phyloP scores from a whole-genome alignment of 37 sponge, comb jelly and placozoan species.

The Oopsacas minuta region DNA sequence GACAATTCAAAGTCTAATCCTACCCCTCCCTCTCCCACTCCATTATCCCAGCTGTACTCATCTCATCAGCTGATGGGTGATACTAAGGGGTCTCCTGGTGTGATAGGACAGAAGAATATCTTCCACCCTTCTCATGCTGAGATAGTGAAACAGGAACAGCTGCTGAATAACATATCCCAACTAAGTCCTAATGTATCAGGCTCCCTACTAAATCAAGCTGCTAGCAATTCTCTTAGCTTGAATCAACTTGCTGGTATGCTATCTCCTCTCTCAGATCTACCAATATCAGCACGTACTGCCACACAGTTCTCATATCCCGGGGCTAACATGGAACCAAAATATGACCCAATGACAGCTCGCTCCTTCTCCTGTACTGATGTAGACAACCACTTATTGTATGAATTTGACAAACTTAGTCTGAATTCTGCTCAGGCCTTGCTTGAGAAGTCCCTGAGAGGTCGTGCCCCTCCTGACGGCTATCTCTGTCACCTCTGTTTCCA shows the following conservation, averaged over 20 bases:
- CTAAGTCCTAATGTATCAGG: background rate
- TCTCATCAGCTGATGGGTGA: background rate
- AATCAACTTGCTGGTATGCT: background rate
- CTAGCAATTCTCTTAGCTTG: background rate
- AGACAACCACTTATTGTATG: conserved; percentile 9
- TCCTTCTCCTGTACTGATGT: conserved; percentile 7
- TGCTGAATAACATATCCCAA: background rate
- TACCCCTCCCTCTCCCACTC: background rate
- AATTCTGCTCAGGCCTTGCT: background rate
- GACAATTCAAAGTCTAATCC: background rate
- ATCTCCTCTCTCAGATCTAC: background rate
- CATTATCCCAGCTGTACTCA: background rate
- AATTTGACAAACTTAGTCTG: background rate
- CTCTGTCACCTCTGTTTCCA: conserved; percentile 32
- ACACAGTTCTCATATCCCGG: conserved; percentile 8
- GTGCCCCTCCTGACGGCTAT: conserved; percentile 24
- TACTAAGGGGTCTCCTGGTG: background rate
- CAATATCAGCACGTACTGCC: background rate
- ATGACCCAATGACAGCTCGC: background rate
- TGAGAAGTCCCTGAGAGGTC: background rate
- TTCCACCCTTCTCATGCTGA: background rate
- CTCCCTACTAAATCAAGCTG: background rate
- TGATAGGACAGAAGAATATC: background rate
- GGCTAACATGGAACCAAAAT: background rate
- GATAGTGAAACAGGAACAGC: background rate